These are phyloP conservation scores for Scatophagus argus DNA, from an alignment of 2,113 vertebrate genomes.

Conservation along the genomic window DNA sequence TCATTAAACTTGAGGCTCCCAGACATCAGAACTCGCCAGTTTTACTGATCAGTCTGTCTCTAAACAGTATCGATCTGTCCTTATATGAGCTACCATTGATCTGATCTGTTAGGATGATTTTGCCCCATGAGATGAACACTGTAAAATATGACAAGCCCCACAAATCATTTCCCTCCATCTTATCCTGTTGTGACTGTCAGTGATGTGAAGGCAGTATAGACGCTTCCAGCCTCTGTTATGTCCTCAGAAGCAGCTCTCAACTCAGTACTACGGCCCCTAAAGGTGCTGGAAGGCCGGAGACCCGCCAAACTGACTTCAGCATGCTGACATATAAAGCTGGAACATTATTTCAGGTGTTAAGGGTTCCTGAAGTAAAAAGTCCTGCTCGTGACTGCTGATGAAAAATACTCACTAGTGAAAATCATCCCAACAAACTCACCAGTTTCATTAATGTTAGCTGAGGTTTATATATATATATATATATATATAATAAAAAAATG, in stretches of 20 bases:
- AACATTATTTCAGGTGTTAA: background rate
- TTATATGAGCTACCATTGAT: conserved; percentile 62
- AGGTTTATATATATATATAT: no score
- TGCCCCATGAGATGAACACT: conserved; percentile 53
- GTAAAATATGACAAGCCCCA: conserved; percentile 59
- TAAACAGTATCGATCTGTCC: conserved; percentile 66
- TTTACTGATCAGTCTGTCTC: conserved; percentile 71
- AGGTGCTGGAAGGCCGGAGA: background rate
- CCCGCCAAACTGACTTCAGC: background rate
- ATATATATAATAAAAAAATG: no score
- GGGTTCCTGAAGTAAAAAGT: background rate
- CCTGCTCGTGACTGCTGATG: background rate
- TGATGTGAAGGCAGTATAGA: background rate
- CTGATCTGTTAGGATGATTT: conserved; percentile 62
- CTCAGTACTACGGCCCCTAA: background rate
- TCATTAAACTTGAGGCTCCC: conserved; percentile 57
- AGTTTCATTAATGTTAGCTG: background rate
- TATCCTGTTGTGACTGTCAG: conserved; percentile 11
- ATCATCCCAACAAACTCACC: background rate
- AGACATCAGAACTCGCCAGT: conserved; percentile 57
- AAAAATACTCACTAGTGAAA: background rate
- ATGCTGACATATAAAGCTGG: background rate
- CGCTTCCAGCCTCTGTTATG: conserved; percentile 1
- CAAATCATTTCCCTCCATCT: conserved; percentile 30
- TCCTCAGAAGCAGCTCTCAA: background rate